Evolutionary conservation across 2,797 vertebrate species (phyloP).

Genomic region (Rallus crepitans): DNA sequence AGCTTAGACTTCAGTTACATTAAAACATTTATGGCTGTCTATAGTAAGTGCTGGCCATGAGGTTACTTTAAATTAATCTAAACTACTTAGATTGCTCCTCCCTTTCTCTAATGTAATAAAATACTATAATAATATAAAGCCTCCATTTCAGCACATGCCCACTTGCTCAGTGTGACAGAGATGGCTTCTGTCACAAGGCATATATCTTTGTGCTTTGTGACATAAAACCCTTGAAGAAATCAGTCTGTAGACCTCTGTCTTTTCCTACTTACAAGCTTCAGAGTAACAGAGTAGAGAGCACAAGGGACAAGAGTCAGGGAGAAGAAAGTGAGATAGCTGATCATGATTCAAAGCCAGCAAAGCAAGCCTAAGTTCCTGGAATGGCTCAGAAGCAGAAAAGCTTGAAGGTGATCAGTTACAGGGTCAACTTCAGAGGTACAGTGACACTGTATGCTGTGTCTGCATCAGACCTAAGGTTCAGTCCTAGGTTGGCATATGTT

Average conservation of each 20-base stretch:
- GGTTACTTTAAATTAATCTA: neutral
- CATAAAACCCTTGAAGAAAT: neutral
- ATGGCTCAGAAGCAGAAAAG: neutral
- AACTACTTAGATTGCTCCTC: neutral
- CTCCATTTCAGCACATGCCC: neutral
- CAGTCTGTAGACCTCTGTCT: neutral
- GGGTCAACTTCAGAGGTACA: neutral
- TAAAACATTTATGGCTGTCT: neutral
- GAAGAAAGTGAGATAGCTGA: fast-evolving
- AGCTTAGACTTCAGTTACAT: neutral
- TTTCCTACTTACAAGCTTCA: fast-evolving
- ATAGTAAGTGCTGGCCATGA: neutral
- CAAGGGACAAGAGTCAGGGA: neutral
- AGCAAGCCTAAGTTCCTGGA: neutral
- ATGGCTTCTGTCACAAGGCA: neutral
- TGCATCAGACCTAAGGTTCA: neutral
- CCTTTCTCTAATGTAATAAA: neutral
- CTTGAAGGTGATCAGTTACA: neutral
- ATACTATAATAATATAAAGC: neutral
- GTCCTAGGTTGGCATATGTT: fast-evolving
- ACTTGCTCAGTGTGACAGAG: neutral
- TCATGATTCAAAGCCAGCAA: neutral
- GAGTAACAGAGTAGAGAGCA: neutral
- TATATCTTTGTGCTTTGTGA: neutral
- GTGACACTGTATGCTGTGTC: fast-evolving